Evolutionary conservation across 2,888 invertebrate genomes (phyloP).

Genomic region (Vanessa cardui): DNA sequence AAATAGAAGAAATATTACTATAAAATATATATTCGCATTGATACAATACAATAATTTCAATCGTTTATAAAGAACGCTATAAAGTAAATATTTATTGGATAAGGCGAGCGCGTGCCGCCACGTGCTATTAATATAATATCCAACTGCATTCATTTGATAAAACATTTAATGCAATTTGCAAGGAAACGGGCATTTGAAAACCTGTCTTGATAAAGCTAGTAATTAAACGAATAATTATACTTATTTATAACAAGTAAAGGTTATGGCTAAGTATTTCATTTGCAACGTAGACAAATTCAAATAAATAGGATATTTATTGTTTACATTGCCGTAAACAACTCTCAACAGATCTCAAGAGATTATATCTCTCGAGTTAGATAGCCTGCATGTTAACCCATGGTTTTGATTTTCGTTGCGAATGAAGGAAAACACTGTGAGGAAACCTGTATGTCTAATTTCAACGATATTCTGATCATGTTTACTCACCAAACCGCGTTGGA

Average conservation of each 20-base stretch:
- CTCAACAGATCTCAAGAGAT: too few relatives aligned
- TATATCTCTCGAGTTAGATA: too few relatives aligned
- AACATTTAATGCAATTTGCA: slow-evolving; percentile 12
- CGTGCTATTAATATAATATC: slow-evolving; percentile 8
- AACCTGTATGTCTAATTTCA: too few relatives aligned
- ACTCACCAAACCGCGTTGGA: too few relatives aligned
- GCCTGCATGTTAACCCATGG: too few relatives aligned
- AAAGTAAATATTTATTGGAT: slow-evolving; percentile 7
- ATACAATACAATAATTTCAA: slow-evolving; percentile 9
- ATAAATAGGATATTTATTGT: too few relatives aligned
- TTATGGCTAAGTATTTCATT: neutral
- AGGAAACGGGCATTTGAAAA: slow-evolving; percentile 11
- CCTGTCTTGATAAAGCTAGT: slow-evolving; percentile 15
- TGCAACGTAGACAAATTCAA: neutral
- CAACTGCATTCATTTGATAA: slow-evolving; percentile 4
- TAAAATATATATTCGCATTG: neutral
- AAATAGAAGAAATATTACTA: too few relatives aligned
- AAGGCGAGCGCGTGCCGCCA: slow-evolving; percentile 12
- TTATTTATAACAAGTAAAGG: neutral
- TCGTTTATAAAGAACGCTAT: slow-evolving; percentile 6
- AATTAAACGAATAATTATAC: neutral
- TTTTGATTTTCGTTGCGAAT: too few relatives aligned
- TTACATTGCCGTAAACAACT: too few relatives aligned
- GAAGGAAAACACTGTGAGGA: too few relatives aligned
- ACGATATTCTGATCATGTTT: too few relatives aligned